Conservation (phyloP, 2,113 vertebrate species). For the Lepisosteus osseus region DNA sequence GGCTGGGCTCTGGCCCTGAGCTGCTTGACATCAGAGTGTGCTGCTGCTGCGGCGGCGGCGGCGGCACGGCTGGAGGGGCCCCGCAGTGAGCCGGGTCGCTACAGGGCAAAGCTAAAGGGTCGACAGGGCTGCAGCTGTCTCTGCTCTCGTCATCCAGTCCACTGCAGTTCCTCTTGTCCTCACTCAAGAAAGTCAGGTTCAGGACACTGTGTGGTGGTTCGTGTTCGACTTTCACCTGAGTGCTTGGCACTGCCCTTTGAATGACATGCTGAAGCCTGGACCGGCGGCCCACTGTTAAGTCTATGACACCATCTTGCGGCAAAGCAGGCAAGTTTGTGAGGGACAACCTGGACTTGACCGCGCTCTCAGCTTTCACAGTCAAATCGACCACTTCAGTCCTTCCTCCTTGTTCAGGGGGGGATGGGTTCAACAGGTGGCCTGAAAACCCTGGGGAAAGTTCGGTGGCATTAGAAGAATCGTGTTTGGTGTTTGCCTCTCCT, state of each 20-base stretch:
- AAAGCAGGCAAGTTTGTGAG: conserved; percentile 65
- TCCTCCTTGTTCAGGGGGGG: conserved; percentile 65
- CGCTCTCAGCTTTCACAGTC: conserved; percentile 80
- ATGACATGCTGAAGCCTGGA: conserved; percentile 88
- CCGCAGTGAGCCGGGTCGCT: conserved; percentile 60
- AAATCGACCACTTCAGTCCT: conserved; percentile 79
- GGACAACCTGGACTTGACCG: conserved; percentile 64
- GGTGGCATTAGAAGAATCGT: conserved; percentile 69
- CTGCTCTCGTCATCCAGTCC: conserved; percentile 56
- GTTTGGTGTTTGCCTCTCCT: conserved; percentile 69
- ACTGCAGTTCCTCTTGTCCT: conserved; percentile 65
- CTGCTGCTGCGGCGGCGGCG: conserved; percentile 41
- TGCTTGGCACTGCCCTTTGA: conserved; percentile 76
- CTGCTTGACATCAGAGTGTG: conserved; percentile 41
- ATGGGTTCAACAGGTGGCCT: conserved; percentile 75
- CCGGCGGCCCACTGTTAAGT: conserved; percentile 86
- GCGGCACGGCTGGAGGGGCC: conserved; percentile 59
- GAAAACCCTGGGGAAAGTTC: conserved; percentile 73
- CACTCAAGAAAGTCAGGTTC: conserved; percentile 65
- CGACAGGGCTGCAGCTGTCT: conserved; percentile 70
- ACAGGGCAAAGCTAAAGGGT: conserved; percentile 64
- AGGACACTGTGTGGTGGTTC: conserved; percentile 72
- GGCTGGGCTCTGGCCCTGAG: conserved; percentile 59
- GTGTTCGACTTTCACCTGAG: conserved; percentile 84
- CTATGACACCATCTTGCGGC: conserved; percentile 88